phyloP scores from a whole-genome alignment of 2,113 vertebrate genomes.

The Paralichthys olivaceus region DNA sequence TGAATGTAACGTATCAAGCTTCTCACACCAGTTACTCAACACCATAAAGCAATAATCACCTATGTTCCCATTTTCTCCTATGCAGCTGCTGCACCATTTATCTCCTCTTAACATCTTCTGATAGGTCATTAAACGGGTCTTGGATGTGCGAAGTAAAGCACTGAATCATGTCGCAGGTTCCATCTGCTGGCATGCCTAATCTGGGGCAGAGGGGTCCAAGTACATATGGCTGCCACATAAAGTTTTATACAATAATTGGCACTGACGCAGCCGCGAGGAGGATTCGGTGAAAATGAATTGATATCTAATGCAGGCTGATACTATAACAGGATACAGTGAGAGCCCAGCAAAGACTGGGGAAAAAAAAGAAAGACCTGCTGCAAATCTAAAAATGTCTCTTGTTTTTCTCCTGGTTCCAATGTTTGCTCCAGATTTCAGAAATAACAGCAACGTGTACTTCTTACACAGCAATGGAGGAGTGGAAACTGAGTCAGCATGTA shows the following conservation, averaged over 20 bases:
- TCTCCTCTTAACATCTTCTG: conserved; percentile 71
- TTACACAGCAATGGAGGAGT: conserved; percentile 23
- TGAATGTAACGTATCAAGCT: conserved; percentile 35
- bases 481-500: conserved; percentile 50
- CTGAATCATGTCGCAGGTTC: conserved; percentile 76
- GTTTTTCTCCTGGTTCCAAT: conserved; percentile 18
- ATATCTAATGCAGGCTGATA: conserved; percentile 16
- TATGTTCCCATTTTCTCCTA: conserved; percentile 46
- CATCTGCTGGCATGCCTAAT: conserved; percentile 77
- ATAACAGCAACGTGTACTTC: conserved; percentile 34
- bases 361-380: conserved; percentile 15
- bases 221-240: conserved; percentile 73
- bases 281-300: conserved; percentile 20
- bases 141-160: conserved; percentile 75
- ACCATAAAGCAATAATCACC: conserved; percentile 74
- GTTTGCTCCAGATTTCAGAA: conserved; percentile 53
- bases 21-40: conserved; percentile 57
- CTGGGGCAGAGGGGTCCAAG: conserved; percentile 65
- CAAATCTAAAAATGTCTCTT: conserved; percentile 43
- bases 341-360: conserved; percentile 3
- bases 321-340: not conserved
- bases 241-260: conserved; percentile 66
- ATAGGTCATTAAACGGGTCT: conserved; percentile 80
- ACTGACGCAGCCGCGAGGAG: conserved; percentile 44
- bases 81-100: conserved; percentile 65